Base-by-base conservation (phyloP, 1,140 invertebrate species). In the Magallana gigas region DNA sequence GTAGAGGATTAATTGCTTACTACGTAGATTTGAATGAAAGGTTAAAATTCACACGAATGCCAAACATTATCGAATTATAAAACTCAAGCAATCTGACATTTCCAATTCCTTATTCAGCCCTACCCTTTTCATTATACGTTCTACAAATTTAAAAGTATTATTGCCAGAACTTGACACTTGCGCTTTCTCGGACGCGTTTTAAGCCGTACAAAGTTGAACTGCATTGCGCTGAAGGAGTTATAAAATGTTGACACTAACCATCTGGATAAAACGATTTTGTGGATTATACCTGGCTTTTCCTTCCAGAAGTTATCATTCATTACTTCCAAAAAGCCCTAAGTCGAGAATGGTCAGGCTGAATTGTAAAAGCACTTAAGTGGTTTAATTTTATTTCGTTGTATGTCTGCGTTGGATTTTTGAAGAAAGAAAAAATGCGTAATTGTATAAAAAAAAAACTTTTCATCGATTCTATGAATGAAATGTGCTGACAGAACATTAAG, bases 101-200 rank as follows among this genome's bases (percentile, higher is more conserved):
- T 76, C 68, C 68, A 76, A 76, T 76, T 76, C 68, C 68, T 76
- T 12, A 76, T 76, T 76, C 68, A 76, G 23, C 23, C 68, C 68
- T 29, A 76, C 36, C 68, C 23, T 29, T 76, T 76, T 76, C 68
- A 76, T 29, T 76, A 18, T 76, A 76, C 68, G 68, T 48, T 76
- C 68, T 76, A 76, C 68, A 76, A 76, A 76, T 76, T 76, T 76
- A 76, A 76, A 76, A 76, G 68, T 76, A 76, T 76, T 76, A 76
- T 76, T 76, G 68, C 68, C 68, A 76, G 23, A 12, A 76, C 23
- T 36, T 76, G 68, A 76, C 68, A 76, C 68, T 76, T 76, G 36
- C 23, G 23, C 18, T 29, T 76, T 76, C 29, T 76, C 68, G 68
- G 68, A 76, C 68, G 36, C 23, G 23, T 76, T 48, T 4, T 76